Conservation (phyloP, 1,140 invertebrate genomes). For the Adoxophyes honmai region DNA sequence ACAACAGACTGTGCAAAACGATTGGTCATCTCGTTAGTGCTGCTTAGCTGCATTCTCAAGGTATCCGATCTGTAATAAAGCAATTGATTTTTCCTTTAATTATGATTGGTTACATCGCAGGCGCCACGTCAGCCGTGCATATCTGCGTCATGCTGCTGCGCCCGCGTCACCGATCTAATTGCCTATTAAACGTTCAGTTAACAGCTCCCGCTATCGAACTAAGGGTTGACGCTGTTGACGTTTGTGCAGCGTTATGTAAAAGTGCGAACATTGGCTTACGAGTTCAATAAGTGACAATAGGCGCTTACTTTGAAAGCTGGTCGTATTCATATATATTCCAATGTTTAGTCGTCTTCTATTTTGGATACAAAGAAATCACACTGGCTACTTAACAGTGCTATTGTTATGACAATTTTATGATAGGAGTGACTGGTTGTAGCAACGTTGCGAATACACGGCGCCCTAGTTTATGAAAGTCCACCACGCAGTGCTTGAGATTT, state of each 20-base stretch:
- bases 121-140: slow-evolving; percentile 15
- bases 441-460: no score
- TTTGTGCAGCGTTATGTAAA: background rate
- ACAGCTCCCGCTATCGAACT: slow-evolving; percentile 8
- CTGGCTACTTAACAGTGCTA: no score
- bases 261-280: background rate
- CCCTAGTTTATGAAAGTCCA: no score
- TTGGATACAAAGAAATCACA: no score
- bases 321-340: background rate
- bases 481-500: background rate
- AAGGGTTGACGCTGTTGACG: slow-evolving; percentile 3
- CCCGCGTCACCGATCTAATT: slow-evolving; percentile 35
- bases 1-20: no score
- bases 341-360: no score
- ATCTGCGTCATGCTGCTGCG: slow-evolving; percentile 25
- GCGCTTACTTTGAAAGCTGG: slow-evolving; percentile 2
- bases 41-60: no score
- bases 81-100: slow-evolving; percentile 16
- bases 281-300: background rate
- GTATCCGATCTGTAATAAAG: background rate
- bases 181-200: slow-evolving; percentile 24
- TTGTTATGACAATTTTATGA: no score
- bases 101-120: slow-evolving; percentile 13
- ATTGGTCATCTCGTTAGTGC: no score
- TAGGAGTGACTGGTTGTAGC: no score